These are phyloP conservation scores for Odontomyia ornata DNA, from an alignment of 2,888 invertebrate genomes.

Conservation along the genomic window DNA sequence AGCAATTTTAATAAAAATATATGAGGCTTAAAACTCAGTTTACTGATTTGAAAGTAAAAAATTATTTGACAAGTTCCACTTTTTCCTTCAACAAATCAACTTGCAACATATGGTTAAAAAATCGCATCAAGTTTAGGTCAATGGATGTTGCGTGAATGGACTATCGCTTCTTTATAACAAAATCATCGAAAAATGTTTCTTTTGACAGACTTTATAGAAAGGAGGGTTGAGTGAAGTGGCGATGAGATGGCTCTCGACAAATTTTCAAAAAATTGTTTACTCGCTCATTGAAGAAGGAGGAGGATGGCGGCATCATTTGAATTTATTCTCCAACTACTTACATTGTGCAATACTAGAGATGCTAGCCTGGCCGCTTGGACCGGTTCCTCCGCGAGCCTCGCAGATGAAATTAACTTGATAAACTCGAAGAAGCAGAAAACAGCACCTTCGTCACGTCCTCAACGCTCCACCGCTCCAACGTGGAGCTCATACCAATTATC, in stretches of 20 bases:
- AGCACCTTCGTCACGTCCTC: conserved; percentile 21
- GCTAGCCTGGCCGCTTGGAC: conserved; percentile 3
- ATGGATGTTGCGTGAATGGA: conserved; percentile 31
- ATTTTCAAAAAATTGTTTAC: conserved; percentile 43
- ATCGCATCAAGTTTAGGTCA: neutral
- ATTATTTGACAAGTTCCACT: too few relatives aligned
- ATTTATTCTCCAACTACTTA: conserved; percentile 31
- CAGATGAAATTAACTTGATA: conserved; percentile 7
- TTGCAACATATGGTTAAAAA: neutral
- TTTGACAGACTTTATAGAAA: conserved; percentile 30
- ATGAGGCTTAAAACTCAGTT: too few relatives aligned
- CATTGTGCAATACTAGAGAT: conserved; percentile 40
- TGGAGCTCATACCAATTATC: neutral
- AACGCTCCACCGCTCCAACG: too few relatives aligned
- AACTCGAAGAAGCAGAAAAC: conserved; percentile 31
- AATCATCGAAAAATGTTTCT: conserved; percentile 43
- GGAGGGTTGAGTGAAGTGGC: conserved; percentile 25
- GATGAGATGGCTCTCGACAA: conserved; percentile 35
- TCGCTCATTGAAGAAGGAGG: conserved; percentile 27
- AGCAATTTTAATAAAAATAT: too few relatives aligned
- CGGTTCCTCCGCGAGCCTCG: conserved; percentile 18
- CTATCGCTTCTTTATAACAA: conserved; percentile 40
- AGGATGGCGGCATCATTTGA: conserved; percentile 42
- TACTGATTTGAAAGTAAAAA: too few relatives aligned
- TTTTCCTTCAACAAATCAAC: neutral